phyloP scores from a whole-genome alignment of 1,140 invertebrate genomes.

The Pogonognathellus flavescens region DNA sequence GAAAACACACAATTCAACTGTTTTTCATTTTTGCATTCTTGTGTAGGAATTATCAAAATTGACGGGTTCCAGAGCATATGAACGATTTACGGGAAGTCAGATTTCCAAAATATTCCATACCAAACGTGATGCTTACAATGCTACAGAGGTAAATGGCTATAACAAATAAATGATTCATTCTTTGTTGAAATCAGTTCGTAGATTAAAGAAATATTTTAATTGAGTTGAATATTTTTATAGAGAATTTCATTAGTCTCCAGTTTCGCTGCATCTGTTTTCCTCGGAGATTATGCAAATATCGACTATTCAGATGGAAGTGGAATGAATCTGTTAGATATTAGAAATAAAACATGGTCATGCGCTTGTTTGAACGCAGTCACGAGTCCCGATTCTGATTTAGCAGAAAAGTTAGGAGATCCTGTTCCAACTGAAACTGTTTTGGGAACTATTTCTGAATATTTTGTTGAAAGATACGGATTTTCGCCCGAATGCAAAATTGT shows the following conservation, averaged over 20 bases:
- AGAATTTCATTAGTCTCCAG: slow-evolving; percentile 94
- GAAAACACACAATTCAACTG: no score
- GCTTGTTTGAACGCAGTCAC: slow-evolving; percentile 78
- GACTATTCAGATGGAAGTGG: slow-evolving; percentile 94
- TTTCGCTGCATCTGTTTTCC: slow-evolving; percentile 88
- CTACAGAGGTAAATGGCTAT: slow-evolving; percentile 79
- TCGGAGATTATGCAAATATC: slow-evolving; percentile 91
- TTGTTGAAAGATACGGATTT: slow-evolving; percentile 75
- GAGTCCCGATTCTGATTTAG: slow-evolving; percentile 74
- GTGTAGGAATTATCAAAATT: slow-evolving; percentile 82
- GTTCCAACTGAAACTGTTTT: slow-evolving; percentile 79
- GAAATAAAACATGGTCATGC: slow-evolving; percentile 82
- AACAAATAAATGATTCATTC: not conserved
- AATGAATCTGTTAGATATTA: slow-evolving; percentile 95
- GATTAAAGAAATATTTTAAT: slow-evolving; percentile 55
- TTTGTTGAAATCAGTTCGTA: not conserved
- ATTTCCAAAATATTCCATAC: slow-evolving; percentile 89
- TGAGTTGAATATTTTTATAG: slow-evolving; percentile 74
- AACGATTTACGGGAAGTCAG: slow-evolving; percentile 93
- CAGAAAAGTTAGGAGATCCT: slow-evolving; percentile 77
- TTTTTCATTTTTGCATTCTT: not conserved
- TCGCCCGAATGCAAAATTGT: slow-evolving; percentile 82
- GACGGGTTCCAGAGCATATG: slow-evolving; percentile 93
- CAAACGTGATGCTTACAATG: slow-evolving; percentile 81
- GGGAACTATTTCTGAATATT: slow-evolving; percentile 76